These are phyloP conservation scores for Heterotis niloticus DNA, from an alignment of 2,113 vertebrate genomes.

Conservation along the genomic window DNA sequence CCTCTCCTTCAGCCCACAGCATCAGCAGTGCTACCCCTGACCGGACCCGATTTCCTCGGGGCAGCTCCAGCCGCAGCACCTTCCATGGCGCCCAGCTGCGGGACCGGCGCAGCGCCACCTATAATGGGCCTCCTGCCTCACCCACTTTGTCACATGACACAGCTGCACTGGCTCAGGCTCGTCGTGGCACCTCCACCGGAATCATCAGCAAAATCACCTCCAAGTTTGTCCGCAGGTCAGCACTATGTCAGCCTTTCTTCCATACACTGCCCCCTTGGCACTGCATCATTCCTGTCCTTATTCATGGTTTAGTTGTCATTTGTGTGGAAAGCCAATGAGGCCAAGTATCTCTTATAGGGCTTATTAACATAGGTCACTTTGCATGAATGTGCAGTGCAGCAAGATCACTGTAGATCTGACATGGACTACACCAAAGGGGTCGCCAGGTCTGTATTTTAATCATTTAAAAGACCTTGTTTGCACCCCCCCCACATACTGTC, in stretches of 20 bases:
- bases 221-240: conserved; percentile 94
- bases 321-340: too few species aligned
- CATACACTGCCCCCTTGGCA: not conserved
- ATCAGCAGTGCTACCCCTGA: conserved; percentile 83
- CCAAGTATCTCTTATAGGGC: too few species aligned
- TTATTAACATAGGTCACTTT: too few species aligned
- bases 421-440: not conserved
- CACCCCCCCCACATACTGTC: too few species aligned
- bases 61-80: conserved; percentile 92
- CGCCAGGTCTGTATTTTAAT: not conserved
- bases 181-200: conserved; percentile 87
- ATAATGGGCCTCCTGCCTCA: conserved; percentile 91
- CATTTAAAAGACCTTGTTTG: too few species aligned
- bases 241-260: conserved; percentile 22
- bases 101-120: conserved; percentile 88
- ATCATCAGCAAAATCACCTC: conserved; percentile 97
- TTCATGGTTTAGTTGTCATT: too few species aligned
- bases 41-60: conserved; percentile 90
- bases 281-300: not conserved
- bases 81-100: conserved; percentile 95
- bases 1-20: conserved; percentile 91
- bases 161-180: conserved; percentile 79
- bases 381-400: not conserved
- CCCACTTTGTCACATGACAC: conserved; percentile 83
- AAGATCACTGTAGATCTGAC: not conserved